Conservation (phyloP, 2,113 vertebrate species). For the Bubo blakistoni region DNA sequence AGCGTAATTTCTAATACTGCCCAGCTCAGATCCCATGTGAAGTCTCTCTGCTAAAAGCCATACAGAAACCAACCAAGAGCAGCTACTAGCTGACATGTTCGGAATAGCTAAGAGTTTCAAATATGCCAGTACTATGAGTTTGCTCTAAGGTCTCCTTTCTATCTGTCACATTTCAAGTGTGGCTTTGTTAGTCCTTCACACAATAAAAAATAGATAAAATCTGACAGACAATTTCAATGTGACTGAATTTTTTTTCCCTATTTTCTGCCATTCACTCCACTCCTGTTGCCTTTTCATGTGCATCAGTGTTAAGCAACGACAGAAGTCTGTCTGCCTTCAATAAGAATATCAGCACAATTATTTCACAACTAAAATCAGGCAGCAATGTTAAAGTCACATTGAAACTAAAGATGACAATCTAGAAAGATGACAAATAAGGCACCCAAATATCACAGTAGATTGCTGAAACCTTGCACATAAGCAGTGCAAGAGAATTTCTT, state of each 20-base stretch:
- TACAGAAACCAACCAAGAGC: not conserved
- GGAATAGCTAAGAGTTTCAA: not conserved
- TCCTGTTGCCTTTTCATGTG: not conserved
- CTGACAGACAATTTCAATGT: not conserved
- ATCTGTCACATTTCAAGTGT: not conserved
- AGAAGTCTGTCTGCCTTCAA: not conserved
- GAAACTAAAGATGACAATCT: fast-evolving
- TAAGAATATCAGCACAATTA: not conserved
- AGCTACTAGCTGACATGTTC: not conserved
- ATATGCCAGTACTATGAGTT: not conserved
- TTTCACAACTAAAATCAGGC: not conserved
- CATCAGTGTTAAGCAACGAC: not conserved
- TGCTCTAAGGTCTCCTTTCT: not conserved
- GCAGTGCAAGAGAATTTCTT: not conserved
- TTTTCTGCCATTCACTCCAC: not conserved
- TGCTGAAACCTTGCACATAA: not conserved
- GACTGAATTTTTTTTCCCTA: not conserved
- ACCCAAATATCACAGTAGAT: fast-evolving
- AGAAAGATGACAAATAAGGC: not conserved
- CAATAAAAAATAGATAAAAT: not conserved
- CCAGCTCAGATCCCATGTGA: not conserved
- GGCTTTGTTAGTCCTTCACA: not conserved
- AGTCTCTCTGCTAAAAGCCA: not conserved
- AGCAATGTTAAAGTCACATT: not conserved
- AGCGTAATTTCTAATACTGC: not conserved